These are phyloP conservation scores for Atta cephalotes DNA, from an alignment of 1,140 invertebrate species.

Conservation along the genomic window DNA sequence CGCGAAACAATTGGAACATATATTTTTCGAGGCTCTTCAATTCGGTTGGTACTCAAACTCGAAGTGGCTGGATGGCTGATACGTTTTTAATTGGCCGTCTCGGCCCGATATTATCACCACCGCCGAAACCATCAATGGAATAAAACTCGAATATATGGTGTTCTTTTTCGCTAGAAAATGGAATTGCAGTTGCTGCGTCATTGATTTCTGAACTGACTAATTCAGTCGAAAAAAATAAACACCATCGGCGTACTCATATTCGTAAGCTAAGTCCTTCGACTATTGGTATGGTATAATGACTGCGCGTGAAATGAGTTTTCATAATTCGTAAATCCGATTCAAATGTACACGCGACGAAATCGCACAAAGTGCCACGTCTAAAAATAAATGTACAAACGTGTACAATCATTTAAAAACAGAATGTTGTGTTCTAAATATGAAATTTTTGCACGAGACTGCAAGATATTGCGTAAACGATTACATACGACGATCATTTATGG, in stretches of 20 bases:
- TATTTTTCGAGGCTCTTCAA: conserved; percentile 32
- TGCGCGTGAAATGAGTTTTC: conserved; percentile 47
- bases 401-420: neutral
- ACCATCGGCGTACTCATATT: conserved; percentile 23
- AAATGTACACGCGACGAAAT: conserved; percentile 11
- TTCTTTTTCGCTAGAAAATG: conserved; percentile 46
- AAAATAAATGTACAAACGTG: neutral
- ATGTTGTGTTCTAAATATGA: too few relatives aligned
- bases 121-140: conserved; percentile 50
- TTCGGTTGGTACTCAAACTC: conserved; percentile 40
- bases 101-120: conserved; percentile 52
- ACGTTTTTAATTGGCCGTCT: conserved; percentile 64
- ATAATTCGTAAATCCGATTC: conserved; percentile 50
- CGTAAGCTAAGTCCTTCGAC: conserved; percentile 43
- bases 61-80: conserved; percentile 41
- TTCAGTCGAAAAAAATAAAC: conserved; percentile 59
- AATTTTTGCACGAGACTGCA: neutral
- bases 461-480: neutral
- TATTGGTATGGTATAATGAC: conserved; percentile 44
- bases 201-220: conserved; percentile 53
- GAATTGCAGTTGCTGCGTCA: conserved; percentile 47
- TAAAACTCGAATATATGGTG: conserved; percentile 40
- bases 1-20: conserved; percentile 1
- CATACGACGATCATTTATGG: neutral
- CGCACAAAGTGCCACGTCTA: neutral